Base-by-base conservation (phyloP, 2,888 invertebrate genomes). In the Anthrax anthrax region DNA sequence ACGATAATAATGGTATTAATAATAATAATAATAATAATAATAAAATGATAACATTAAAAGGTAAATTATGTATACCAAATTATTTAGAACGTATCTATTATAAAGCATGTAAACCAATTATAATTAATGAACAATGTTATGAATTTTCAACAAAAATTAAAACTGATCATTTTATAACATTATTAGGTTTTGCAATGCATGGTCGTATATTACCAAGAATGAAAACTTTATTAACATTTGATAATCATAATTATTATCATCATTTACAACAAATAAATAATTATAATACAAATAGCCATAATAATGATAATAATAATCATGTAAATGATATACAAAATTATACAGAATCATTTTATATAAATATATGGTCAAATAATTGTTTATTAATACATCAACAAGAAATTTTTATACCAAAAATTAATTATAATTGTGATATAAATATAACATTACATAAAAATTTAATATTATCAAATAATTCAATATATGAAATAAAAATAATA, bases 61-160 rank as follows among this genome's bases (percentile, higher is more conserved):
- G 29, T 32, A 32, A 32, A 32, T 4, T 32, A 32, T 32, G 3
- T 12, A 32, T 32, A 32, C 29, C 29, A 34, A 43, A 29, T 17
- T 46, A 48, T 36, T 36, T 63, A 16, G 67, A 69, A 50, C 59
- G 67, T 39, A 59, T 59, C 46, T 67, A 62, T 47, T 68, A 62
- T 48, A 67, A 65, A 47, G 68, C 67, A 5, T 61, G 64, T 29
- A 59, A 64, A 1, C 67, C 68, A 1, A 63, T 65, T 27, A 60
- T 57, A 14, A 54, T 67, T 3, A 60, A 59, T 34, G 55, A 59
- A 3, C 57, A 59, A 18, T 56, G 57, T 1, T 54, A 56, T 34
- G 55, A 58, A 18, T 66, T 64, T 59, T 56, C 58, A 1, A 46
- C 62, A 18, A 56, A 54, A 6, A 41, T 68, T 0, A 60, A 59